phyloP scores from a whole-genome alignment of 2,797 vertebrate genomes.

The Hippopotamyrus pictus region DNA sequence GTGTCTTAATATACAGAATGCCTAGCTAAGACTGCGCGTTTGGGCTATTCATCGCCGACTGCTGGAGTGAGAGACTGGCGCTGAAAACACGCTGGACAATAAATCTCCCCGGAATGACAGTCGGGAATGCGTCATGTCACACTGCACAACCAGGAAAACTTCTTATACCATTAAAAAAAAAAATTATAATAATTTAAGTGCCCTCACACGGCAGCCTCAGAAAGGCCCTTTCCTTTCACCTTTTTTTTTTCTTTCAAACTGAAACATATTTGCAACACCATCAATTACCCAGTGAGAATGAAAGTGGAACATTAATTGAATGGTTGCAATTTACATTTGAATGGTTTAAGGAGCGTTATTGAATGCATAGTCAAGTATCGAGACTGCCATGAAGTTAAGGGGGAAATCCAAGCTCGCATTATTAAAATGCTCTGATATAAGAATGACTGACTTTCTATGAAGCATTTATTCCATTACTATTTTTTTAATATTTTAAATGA shows the following conservation, averaged over 20 bases:
- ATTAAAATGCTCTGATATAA: not conserved
- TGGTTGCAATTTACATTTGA: conserved; percentile 29
- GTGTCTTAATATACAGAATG: conserved; percentile 13
- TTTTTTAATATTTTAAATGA: not conserved
- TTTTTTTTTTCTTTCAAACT: conserved; percentile 34
- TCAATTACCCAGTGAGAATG: conserved; percentile 54
- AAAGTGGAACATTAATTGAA: conserved; percentile 49
- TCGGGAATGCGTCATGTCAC: conserved; percentile 54
- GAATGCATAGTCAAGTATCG: not conserved
- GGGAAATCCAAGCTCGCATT: not conserved
- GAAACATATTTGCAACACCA: conserved; percentile 54
- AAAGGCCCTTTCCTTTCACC: conserved; percentile 14
- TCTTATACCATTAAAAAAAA: conserved; percentile 37
- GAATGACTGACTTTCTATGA: not conserved
- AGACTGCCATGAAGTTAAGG: not conserved
- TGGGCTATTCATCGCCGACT: conserved; percentile 19
- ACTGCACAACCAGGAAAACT: conserved; percentile 44
- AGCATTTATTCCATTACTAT: not conserved
- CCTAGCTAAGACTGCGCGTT: conserved; percentile 10
- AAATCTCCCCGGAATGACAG: conserved; percentile 58
- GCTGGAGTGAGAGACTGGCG: conserved; percentile 38
- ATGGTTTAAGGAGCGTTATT: not conserved
- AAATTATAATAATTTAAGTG: conserved; percentile 30
- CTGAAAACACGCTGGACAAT: conserved; percentile 48
- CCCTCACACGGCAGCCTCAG: conserved; percentile 53